A percentile compares a stretch with the other conserved stretches of the same genome.
Evolutionary conservation across 2,797 vertebrate species (phyloP).

Genomic region (Acipenser transmontanus): DNA sequence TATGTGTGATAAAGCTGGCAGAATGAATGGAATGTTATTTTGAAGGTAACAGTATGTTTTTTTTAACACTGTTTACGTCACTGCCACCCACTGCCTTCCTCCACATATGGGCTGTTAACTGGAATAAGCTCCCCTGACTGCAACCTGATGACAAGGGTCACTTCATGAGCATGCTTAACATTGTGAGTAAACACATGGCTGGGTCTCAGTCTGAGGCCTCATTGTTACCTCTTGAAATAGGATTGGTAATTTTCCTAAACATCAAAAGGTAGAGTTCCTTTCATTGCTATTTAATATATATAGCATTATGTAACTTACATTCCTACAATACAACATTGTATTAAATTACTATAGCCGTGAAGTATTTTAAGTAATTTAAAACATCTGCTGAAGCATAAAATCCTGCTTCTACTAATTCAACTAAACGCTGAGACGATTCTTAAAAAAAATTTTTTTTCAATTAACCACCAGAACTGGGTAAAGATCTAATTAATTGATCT

Average conservation of each 20-base stretch:
- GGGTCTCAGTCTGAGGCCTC: constrained; percentile 7
- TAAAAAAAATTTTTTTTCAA: too few species aligned
- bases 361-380: too few species aligned
- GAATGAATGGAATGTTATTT: constrained; percentile 52
- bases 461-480: too few species aligned
- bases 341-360: too few species aligned
- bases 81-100: constrained; percentile 69
- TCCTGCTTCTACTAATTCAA: too few species aligned
- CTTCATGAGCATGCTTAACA: constrained; percentile 39
- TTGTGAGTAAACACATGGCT: constrained; percentile 29
- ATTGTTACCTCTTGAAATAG: constrained; percentile 3
- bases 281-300: too few species aligned
- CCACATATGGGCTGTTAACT: constrained; percentile 56
- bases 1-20: constrained; percentile 18
- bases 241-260: constrained; percentile 1
- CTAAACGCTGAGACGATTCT: too few species aligned
- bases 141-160: constrained; percentile 68
- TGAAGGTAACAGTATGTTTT: constrained; percentile 25
- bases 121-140: constrained; percentile 58
- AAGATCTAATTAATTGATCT: too few species aligned
- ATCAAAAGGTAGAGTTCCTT: neutral
- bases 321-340: too few species aligned
- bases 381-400: too few species aligned
- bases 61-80: constrained; percentile 67
- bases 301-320: too few species aligned